phyloP scores from a whole-genome alignment of 1,140 invertebrate genomes.

The Neuroterus valhalla region DNA sequence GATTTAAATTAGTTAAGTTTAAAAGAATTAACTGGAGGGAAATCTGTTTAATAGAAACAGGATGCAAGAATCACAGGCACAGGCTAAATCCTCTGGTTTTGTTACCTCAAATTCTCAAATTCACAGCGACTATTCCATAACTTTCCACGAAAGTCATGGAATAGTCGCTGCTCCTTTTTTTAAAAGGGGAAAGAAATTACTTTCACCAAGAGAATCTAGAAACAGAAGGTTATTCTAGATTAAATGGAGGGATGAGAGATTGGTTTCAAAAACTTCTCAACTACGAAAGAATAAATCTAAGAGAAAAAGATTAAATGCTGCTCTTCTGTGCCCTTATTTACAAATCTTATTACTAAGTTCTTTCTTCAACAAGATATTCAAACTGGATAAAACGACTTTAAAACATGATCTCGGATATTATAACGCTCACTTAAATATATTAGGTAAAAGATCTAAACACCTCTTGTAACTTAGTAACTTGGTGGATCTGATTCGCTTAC shows the following conservation, averaged over 20 bases:
- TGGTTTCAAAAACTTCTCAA: too few relatives aligned
- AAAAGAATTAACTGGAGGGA: too few relatives aligned
- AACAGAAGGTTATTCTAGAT: too few relatives aligned
- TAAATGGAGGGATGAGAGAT: too few relatives aligned
- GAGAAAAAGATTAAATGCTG: too few relatives aligned
- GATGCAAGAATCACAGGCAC: conserved; percentile 3
- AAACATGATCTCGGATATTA: conserved; percentile 37
- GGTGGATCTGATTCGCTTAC: conserved; percentile 45
- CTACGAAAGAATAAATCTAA: too few relatives aligned
- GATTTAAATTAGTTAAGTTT: background rate
- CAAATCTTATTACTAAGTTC: conserved; percentile 25
- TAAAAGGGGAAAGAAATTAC: conserved; percentile 27
- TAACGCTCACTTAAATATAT: conserved; percentile 39
- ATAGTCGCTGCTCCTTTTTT: conserved; percentile 48
- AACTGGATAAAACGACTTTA: conserved; percentile 65
- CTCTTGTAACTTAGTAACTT: conserved; percentile 66
- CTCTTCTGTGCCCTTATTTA: background rate
- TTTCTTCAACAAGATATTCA: conserved; percentile 31
- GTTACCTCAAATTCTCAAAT: background rate
- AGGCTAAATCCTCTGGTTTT: conserved; percentile 14
- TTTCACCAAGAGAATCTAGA: background rate
- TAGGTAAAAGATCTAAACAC: conserved; percentile 32
- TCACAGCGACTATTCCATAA: conserved; percentile 51
- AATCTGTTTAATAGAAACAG: too few relatives aligned
- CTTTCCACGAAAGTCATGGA: conserved; percentile 48